Conservation (phyloP, 1,140 invertebrate species). For the Lordiphosa mommai region DNA sequence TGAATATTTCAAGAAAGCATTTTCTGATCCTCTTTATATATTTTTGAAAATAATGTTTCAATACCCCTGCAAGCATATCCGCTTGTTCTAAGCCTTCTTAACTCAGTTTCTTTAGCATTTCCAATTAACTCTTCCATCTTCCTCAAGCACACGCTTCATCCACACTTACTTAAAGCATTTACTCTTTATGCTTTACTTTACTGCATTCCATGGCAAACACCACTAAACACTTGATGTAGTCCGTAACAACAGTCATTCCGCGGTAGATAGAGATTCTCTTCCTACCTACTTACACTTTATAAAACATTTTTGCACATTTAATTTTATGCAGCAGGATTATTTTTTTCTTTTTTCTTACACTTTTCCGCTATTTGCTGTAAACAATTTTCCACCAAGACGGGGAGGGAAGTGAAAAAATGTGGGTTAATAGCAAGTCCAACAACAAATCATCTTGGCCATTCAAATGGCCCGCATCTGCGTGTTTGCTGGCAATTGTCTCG, state of each 20-base stretch:
- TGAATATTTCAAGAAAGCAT: too few species aligned
- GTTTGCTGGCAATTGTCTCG: slow-evolving; percentile 18
- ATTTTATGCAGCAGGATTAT: slow-evolving; percentile 51
- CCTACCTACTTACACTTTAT: background rate
- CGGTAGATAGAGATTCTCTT: slow-evolving; percentile 5
- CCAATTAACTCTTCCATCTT: background rate
- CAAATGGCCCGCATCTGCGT: slow-evolving; percentile 12
- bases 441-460: slow-evolving; percentile 38
- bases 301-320: slow-evolving; percentile 16
- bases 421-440: slow-evolving; percentile 22
- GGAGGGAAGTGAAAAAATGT: slow-evolving; percentile 13
- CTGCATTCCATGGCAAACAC: slow-evolving; percentile 36
- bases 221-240: slow-evolving; percentile 17
- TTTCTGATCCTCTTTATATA: too few species aligned
- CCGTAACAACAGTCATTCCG: slow-evolving; percentile 12
- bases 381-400: background rate
- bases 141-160: background rate
- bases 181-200: slow-evolving; percentile 27
- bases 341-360: slow-evolving; percentile 13
- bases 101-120: too few species aligned
- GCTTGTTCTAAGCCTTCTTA: too few species aligned
- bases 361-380: slow-evolving; percentile 24
- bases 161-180: slow-evolving; percentile 14
- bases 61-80: too few species aligned
- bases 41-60: too few species aligned